A percentile compares a stretch with the other conserved stretches of the same genome.
Evolutionary conservation across 2,888 invertebrate species (phyloP).

Genomic region (Notodonta ziczac): DNA sequence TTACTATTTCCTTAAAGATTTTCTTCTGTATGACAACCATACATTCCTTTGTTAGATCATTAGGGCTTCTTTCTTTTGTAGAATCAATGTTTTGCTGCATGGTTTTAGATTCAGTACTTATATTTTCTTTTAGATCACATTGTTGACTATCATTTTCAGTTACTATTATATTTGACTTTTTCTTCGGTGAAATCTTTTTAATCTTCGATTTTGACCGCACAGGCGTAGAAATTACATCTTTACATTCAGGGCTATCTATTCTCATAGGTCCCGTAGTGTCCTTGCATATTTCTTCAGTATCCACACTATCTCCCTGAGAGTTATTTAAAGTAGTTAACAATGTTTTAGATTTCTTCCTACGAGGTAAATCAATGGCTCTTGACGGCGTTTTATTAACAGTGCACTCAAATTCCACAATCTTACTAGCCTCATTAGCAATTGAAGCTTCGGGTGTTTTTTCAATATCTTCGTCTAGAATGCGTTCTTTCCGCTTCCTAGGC

Average conservation of each 20-base stretch:
- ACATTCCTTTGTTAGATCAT: constrained; percentile 74
- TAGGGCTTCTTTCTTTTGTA: constrained; percentile 57
- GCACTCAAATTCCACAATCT: constrained; percentile 9
- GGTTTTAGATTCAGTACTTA: constrained; percentile 4
- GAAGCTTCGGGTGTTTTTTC: constrained; percentile 18
- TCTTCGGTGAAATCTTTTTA: constrained; percentile 22
- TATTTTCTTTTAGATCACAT: constrained; percentile 6
- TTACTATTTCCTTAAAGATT: constrained; percentile 54
- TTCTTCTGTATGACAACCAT: constrained; percentile 75
- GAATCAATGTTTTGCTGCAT: constrained; percentile 18
- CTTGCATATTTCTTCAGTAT: constrained; percentile 7
- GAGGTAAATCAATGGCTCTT: constrained; percentile 50
- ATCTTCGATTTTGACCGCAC: constrained; percentile 40
- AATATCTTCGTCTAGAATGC: constrained; percentile 34
- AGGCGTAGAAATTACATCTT: constrained; percentile 32
- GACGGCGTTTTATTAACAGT: constrained; percentile 49
- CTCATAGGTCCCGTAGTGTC: constrained; percentile 7
- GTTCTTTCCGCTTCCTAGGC: constrained; percentile 56
- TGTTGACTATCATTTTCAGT: neutral
- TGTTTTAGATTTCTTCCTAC: constrained; percentile 62
- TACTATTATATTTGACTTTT: constrained; percentile 11
- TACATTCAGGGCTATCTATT: constrained; percentile 1
- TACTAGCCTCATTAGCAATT: constrained; percentile 9
- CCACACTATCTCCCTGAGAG: constrained; percentile 23
- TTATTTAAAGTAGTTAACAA: constrained; percentile 41